phyloP scores from a whole-genome alignment of 2,797 vertebrate species.

The Odontamblyopus rebecca region DNA sequence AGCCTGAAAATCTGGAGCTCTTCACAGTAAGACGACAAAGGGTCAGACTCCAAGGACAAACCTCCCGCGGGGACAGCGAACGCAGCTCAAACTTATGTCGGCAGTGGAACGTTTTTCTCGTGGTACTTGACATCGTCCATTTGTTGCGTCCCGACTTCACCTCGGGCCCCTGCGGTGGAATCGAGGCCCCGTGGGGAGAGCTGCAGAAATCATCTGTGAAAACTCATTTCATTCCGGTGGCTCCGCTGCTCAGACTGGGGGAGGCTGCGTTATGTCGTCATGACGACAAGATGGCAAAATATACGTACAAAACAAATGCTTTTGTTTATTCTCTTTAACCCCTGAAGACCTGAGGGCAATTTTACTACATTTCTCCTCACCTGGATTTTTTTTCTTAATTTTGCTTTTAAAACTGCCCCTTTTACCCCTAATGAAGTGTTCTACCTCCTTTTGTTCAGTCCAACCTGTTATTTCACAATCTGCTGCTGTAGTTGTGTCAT shows the following conservation, averaged over 20 bases:
- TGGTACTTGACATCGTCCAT: neutral
- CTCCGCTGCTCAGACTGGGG: neutral
- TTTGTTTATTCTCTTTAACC: too few species aligned
- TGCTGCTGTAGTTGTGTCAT: too few species aligned
- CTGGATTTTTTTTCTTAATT: too few species aligned
- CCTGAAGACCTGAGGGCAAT: too few species aligned
- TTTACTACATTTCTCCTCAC: too few species aligned
- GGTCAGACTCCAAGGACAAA: too few species aligned
- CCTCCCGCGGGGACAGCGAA: neutral
- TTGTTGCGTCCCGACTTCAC: neutral
- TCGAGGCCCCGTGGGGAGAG: neutral
- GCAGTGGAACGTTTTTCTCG: slow-evolving; percentile 3
- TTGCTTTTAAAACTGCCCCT: too few species aligned
- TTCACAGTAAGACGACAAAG: neutral
- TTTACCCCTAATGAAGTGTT: too few species aligned
- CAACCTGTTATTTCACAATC: too few species aligned
- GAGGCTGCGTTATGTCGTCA: neutral
- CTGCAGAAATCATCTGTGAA: slow-evolving; percentile 7
- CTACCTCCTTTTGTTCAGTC: too few species aligned
- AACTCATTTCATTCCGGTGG: neutral
- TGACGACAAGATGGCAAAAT: neutral
- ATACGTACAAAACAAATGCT: too few species aligned
- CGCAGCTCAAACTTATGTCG: neutral
- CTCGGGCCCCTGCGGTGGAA: neutral
- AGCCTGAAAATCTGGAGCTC: too few species aligned